Percentiles rank a stretch among this genome's conserved stretches.
phyloP scores from a whole-genome alignment of 30 jellyfish, hydroid and myxozoan genomes.

The Cassiopea xamachana region DNA sequence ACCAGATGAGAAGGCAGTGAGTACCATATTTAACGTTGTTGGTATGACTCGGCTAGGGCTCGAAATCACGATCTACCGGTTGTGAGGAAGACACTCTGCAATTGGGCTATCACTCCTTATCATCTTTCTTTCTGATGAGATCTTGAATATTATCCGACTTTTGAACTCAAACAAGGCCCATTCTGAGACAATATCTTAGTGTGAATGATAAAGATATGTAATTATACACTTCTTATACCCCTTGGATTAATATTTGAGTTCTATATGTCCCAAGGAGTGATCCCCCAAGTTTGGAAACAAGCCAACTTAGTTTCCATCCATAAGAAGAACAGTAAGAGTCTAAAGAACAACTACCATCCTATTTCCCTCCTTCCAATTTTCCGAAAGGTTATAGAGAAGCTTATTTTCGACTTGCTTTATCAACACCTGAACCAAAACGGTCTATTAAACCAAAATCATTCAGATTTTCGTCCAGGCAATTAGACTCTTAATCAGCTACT shows the following conservation, averaged over 20 bases:
- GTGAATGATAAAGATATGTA: constrained; percentile 16
- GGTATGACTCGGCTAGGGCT: too few species aligned
- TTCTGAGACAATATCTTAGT: not conserved
- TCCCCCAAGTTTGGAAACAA: constrained; percentile 50
- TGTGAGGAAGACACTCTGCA: too few species aligned
- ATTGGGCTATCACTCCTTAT: too few species aligned
- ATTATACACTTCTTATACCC: constrained; percentile 31
- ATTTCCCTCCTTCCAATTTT: not conserved
- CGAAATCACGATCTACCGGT: too few species aligned
- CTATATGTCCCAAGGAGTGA: constrained; percentile 40
- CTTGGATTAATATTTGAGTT: constrained; percentile 41
- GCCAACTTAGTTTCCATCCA: not conserved
- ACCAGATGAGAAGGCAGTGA: too few species aligned
- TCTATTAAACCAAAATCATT: not conserved
- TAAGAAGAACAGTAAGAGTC: not conserved
- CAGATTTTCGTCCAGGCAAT: not conserved
- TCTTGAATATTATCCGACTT: not conserved
- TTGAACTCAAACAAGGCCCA: not conserved
- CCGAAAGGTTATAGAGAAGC: not conserved
- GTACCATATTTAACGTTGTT: too few species aligned
- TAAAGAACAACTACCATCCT: not conserved
- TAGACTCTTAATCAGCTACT: not conserved
- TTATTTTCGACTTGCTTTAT: not conserved
- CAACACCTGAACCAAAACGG: not conserved
- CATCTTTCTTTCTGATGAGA: too few species aligned